Base-by-base conservation (phyloP, 2,113 vertebrate genomes). In the Sula dactylatra region DNA sequence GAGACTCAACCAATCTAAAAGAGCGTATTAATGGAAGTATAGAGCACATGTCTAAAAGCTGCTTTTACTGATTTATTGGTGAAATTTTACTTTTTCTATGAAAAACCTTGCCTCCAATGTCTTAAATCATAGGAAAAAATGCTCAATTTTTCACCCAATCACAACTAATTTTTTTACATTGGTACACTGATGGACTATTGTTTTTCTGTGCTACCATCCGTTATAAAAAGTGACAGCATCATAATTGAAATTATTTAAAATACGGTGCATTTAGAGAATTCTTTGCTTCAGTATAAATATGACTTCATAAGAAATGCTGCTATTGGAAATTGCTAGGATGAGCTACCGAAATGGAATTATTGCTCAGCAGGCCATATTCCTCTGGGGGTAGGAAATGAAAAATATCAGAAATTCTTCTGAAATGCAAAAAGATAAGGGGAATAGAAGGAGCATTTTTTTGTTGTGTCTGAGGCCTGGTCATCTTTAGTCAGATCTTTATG, bases 241-340 rank as follows among this genome's bases (percentile, higher is more conserved):
- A 82, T 97, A 97, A 96, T n/a, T 90, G 88, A 95, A 96, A 92
- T 93, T 85, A 92, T 90, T 97, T 96, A 84, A 94, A 96, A 95
- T 94, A 89, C 66, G 73, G 81, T 89, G 69, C 86, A 85, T 95
- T 93, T 90, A 89, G 88, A 85, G 92, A 91, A 85, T 96, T 84
- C 67, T 87, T 86, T 93, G 80, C 52, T 89, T 92, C 1, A 0
- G 26, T 89, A 91, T 69, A 93, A 91, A 93, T 81, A 86, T 52
- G 55, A 81, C 85, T 84, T 49, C 36, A 54, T 54, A 90, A 92
- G 82, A 82, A 93, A 82, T 82, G 56, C 79, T 88, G 44, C 74
- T 90, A 49, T 40, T 94, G 65, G 82, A 79, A 92, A 92, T 67
- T 67, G 65, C 47, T 74, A 76, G 52, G 90, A 92, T 92, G 69